phyloP scores from a whole-genome alignment of 2,797 vertebrate genomes.

The Geotrypetes seraphini region DNA sequence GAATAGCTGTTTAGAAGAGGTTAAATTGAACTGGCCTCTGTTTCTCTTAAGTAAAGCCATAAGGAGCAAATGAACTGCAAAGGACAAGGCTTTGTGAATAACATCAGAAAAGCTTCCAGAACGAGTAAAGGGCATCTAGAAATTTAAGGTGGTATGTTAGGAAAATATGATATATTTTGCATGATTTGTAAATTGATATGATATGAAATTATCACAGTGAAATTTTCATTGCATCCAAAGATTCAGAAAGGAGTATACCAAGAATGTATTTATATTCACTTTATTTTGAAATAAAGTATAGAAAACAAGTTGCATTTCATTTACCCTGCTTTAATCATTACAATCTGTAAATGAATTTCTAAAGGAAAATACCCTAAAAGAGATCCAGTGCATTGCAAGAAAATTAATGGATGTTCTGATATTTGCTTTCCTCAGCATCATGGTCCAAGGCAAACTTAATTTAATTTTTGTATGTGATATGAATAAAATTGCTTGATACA shows the following conservation, averaged over 20 bases:
- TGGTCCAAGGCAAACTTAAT: slow-evolving; percentile 27
- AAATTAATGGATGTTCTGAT: slow-evolving; percentile 22
- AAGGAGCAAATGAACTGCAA: slow-evolving; percentile 21
- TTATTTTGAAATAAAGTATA: slow-evolving; percentile 60
- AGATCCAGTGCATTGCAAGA: slow-evolving; percentile 15
- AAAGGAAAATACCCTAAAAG: slow-evolving; percentile 16
- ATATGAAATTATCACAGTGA: slow-evolving; percentile 49
- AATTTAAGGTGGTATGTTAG: slow-evolving; percentile 25
- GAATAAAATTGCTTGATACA: slow-evolving; percentile 41
- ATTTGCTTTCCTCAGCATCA: slow-evolving; percentile 30
- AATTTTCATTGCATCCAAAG: slow-evolving; percentile 46
- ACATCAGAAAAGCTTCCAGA: slow-evolving; percentile 28
- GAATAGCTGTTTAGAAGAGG: too few relatives aligned
- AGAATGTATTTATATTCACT: slow-evolving; percentile 54
- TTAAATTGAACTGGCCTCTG: too few relatives aligned
- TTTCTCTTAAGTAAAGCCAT: slow-evolving; percentile 19
- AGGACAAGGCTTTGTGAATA: slow-evolving; percentile 35
- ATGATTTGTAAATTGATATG: slow-evolving; percentile 44
- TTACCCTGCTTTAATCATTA: slow-evolving; percentile 39
- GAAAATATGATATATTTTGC: slow-evolving; percentile 41
- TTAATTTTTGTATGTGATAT: slow-evolving; percentile 30
- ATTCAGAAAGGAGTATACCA: slow-evolving; percentile 42
- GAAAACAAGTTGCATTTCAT: slow-evolving; percentile 40
- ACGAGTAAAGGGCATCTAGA: slow-evolving; percentile 31
- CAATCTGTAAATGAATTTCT: slow-evolving; percentile 29